Conservation (phyloP, 1,140 invertebrate species). For the Drosophila littoralis region DNA sequence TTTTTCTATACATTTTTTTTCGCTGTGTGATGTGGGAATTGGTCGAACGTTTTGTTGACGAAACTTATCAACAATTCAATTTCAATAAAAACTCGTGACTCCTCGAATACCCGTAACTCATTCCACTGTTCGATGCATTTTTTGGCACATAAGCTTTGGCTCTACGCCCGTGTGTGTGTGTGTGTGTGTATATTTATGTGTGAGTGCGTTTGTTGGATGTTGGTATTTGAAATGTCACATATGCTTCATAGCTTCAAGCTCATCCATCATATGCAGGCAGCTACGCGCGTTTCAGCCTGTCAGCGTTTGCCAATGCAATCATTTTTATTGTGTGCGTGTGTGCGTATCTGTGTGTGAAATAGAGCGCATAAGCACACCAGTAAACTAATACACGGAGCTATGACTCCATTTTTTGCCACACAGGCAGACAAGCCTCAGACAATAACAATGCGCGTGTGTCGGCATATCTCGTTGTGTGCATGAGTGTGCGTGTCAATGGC, state of each 20-base stretch:
- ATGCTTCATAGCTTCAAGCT: constrained; percentile 73
- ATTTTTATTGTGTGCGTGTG: constrained; percentile 63
- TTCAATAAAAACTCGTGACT: constrained; percentile 76
- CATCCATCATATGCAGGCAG: constrained; percentile 78
- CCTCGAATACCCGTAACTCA: constrained; percentile 50
- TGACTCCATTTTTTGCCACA: constrained; percentile 26
- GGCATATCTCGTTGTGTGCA: too few relatives aligned
- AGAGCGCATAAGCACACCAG: constrained; percentile 65
- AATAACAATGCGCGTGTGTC: constrained; percentile 37
- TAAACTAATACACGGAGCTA: constrained; percentile 56
- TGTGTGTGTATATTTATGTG: background rate
- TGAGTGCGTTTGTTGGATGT: constrained; percentile 53
- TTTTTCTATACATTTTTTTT: constrained; percentile 19
- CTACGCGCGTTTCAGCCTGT: constrained; percentile 47
- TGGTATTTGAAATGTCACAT: constrained; percentile 81
- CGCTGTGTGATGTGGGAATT: constrained; percentile 12
- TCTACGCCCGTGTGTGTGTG: constrained; percentile 20
- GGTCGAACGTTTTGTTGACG: constrained; percentile 71
- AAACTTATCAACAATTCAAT: constrained; percentile 83
- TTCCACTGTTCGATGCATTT: constrained; percentile 69
- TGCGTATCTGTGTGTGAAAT: constrained; percentile 49
- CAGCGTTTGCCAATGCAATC: constrained; percentile 77
- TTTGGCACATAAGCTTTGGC: constrained; percentile 60
- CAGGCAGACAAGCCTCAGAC: constrained; percentile 56
- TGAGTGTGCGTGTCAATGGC: constrained; percentile 30